Conservation (phyloP, 2,797 vertebrate genomes). For the Chaetodon trifasciatus region DNA sequence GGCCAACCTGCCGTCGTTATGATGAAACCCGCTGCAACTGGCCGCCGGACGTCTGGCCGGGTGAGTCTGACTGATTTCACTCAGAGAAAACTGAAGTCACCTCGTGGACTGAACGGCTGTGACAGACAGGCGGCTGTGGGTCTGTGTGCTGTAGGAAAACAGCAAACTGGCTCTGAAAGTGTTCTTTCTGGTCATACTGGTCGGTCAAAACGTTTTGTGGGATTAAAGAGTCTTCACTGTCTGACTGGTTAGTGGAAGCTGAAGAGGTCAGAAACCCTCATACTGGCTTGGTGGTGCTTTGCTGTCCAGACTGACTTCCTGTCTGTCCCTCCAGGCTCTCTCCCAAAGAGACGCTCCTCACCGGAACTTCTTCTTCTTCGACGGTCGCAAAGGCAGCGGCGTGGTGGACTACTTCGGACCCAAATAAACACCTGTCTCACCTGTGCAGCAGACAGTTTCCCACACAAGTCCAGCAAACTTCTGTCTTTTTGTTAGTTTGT, state of each 20-base stretch:
- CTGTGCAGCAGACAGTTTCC: not conserved
- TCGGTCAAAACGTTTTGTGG: not conserved
- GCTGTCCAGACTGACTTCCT: not conserved
- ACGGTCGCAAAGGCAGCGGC: constrained; percentile 91
- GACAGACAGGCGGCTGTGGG: not conserved
- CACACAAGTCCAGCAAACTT: not conserved
- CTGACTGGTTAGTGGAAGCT: not conserved
- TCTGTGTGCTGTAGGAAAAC: not conserved
- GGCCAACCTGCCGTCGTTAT: constrained; percentile 68
- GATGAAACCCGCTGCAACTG: constrained; percentile 82
- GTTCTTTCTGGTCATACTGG: not conserved
- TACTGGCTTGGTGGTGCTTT: too few species aligned
- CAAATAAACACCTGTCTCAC: constrained; percentile 64
- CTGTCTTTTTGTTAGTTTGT: not conserved
- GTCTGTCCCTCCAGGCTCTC: constrained; percentile 85
- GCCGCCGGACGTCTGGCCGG: constrained; percentile 23
- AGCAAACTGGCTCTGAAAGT: not conserved
- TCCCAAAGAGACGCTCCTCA: constrained; percentile 94
- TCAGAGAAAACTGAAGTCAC: constrained; percentile 16
- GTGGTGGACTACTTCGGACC: constrained; percentile 91
- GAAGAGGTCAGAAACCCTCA: not conserved
- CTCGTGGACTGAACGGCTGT: not conserved
- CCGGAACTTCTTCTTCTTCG: constrained; percentile 97
- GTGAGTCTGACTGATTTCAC: constrained; percentile 33
- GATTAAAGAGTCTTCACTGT: not conserved